phyloP scores from a whole-genome alignment of 2,797 vertebrate species.

The Acridotheres tristis region DNA sequence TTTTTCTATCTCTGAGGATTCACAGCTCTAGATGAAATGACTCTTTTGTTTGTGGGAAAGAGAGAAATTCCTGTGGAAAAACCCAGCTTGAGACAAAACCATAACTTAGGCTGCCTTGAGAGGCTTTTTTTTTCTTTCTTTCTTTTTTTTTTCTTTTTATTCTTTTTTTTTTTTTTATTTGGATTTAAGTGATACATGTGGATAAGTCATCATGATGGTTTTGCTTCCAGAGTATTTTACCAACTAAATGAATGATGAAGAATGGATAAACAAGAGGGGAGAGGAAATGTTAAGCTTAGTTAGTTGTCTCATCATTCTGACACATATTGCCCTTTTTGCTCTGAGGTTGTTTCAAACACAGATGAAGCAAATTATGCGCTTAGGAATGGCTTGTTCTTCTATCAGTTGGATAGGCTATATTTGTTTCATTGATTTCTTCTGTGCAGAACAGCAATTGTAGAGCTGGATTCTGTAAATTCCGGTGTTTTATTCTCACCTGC shows the following conservation, averaged over 20 bases:
- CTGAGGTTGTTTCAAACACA: not conserved
- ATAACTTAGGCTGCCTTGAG: not conserved
- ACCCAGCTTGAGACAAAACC: not conserved
- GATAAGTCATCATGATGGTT: not conserved
- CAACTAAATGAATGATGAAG: not conserved
- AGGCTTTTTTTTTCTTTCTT: not conserved
- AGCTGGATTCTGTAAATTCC: not conserved
- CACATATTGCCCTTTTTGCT: not conserved
- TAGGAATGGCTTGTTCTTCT: not conserved
- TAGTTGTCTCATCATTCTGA: slow-evolving; percentile 15
- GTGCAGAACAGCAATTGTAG: not conserved
- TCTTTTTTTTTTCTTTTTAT: not conserved
- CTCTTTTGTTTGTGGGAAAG: not conserved
- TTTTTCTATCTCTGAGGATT: not conserved
- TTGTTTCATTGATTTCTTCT: not conserved
- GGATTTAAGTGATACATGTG: not conserved
- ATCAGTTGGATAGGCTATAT: not conserved
- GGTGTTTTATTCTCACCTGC: not conserved
- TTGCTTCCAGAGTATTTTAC: not conserved
- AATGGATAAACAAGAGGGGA: not conserved
- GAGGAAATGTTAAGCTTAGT: slow-evolving; percentile 26
- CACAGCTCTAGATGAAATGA: not conserved
- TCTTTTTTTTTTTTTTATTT: not conserved
- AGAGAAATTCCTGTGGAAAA: slow-evolving; percentile 20
- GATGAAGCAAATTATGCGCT: not conserved